These are phyloP conservation scores for Plestiodon gilberti DNA, from an alignment of 2,113 vertebrate species.

Conservation along the genomic window DNA sequence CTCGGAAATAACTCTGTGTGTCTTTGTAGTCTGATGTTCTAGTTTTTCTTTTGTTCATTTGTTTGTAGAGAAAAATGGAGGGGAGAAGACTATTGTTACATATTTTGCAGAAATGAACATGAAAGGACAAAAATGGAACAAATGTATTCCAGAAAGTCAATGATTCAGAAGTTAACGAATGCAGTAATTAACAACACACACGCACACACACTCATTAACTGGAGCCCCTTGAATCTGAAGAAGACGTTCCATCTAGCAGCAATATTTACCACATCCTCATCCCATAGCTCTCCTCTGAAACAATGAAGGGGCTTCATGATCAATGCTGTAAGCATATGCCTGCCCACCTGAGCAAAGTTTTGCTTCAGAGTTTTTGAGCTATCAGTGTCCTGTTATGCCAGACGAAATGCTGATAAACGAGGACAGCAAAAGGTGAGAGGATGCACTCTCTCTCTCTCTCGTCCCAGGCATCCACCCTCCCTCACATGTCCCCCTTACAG, in stretches of 20 bases:
- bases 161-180: background rate
- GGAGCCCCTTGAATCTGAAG: background rate
- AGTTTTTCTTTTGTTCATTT: background rate
- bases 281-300: background rate
- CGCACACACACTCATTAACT: no score
- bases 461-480: background rate
- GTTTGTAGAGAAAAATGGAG: background rate
- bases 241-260: background rate
- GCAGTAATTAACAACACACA: no score
- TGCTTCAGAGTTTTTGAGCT: background rate
- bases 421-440: background rate
- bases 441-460: background rate
- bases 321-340: background rate
- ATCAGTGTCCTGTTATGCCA: no score
- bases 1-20: background rate
- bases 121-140: background rate
- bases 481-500: background rate
- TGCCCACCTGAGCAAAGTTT: background rate
- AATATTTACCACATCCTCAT: background rate
- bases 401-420: background rate
- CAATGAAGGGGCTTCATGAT: background rate
- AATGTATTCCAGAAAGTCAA: background rate
- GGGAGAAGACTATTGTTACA: background rate
- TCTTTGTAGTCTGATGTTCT: background rate
- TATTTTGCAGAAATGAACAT: background rate